A percentile compares a stretch with the other conserved stretches of the same genome.
Evolutionary conservation across 2,113 vertebrate genomes (phyloP).

Genomic region (Channa maculata): DNA sequence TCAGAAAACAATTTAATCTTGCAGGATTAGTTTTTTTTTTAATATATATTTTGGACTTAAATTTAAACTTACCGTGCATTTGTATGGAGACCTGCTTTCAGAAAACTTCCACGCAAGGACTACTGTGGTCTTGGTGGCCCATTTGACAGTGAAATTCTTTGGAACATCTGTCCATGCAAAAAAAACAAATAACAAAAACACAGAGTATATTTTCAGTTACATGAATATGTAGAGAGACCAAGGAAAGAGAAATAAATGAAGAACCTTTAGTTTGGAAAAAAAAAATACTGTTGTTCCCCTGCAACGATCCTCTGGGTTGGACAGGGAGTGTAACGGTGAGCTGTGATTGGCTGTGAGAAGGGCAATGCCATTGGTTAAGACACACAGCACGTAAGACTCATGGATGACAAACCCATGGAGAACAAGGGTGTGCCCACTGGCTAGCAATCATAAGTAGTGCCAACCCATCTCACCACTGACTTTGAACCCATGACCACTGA

Average conservation of each 20-base stretch:
- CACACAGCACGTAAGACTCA: constrained; percentile 80
- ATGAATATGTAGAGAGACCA: not conserved
- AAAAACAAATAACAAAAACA: constrained; percentile 21
- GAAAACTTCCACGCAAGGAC: constrained; percentile 95
- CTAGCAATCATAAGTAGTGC: constrained; percentile 67
- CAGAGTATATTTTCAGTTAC: constrained; percentile 25
- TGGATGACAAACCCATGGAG: constrained; percentile 80
- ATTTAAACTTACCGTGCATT: constrained; percentile 88
- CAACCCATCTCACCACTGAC: constrained; percentile 57
- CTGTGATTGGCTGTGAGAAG: constrained; percentile 81
- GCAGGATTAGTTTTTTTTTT: no score
- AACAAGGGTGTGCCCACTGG: constrained; percentile 71
- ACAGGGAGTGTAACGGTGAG: constrained; percentile 73
- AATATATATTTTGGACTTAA: not conserved
- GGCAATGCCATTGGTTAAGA: constrained; percentile 81
- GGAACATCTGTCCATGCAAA: constrained; percentile 90
- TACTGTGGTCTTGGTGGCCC: constrained; percentile 95
- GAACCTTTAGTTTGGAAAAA: constrained; percentile 7
- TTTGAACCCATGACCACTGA: constrained; percentile 42
- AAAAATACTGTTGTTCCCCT: constrained; percentile 46
- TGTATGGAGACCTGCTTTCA: constrained; percentile 87
- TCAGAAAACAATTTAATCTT: no score
- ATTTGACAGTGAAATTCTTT: constrained; percentile 98
- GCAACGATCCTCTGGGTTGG: constrained; percentile 71
- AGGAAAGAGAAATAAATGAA: constrained; percentile 38